phyloP scores from a whole-genome alignment of 30 jellyfish, hydroid and myxozoan species.

The Turritopsis rubra region DNA sequence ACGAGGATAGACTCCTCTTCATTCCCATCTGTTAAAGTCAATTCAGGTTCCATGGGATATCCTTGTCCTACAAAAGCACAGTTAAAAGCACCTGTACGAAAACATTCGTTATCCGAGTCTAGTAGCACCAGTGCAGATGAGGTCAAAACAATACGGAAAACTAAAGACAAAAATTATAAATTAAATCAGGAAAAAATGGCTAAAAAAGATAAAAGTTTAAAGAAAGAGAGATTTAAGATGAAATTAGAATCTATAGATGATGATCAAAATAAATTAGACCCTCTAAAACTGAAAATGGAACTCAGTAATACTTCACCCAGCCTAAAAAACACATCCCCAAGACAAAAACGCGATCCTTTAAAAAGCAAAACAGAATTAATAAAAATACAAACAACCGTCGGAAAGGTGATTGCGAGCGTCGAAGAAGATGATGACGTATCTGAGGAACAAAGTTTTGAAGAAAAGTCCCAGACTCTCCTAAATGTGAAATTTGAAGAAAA shows the following conservation, averaged over 20 bases:
- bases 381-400: background rate
- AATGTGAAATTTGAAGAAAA: background rate
- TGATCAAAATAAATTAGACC: background rate
- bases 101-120: conserved; percentile 5
- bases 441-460: background rate
- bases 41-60: conserved; percentile 28
- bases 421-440: background rate
- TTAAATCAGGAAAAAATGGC: background rate
- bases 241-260: background rate
- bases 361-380: background rate
- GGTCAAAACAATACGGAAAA: background rate
- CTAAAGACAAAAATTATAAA: background rate
- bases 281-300: background rate
- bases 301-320: background rate
- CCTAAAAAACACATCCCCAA: background rate
- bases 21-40: conserved; percentile 22
- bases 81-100: conserved; percentile 23
- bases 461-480: background rate
- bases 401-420: background rate
- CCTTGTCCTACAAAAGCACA: conserved; percentile 22
- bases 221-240: background rate
- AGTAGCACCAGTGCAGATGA: conserved; percentile 14
- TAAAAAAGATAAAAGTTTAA: background rate
- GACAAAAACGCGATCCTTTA: background rate
- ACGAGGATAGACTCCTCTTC: conserved; percentile 20